A percentile compares a stretch with the other conserved stretches of the same genome.
Evolutionary conservation across 2,797 vertebrate genomes (phyloP).

Genomic region (Phoeniculus purpureus): DNA sequence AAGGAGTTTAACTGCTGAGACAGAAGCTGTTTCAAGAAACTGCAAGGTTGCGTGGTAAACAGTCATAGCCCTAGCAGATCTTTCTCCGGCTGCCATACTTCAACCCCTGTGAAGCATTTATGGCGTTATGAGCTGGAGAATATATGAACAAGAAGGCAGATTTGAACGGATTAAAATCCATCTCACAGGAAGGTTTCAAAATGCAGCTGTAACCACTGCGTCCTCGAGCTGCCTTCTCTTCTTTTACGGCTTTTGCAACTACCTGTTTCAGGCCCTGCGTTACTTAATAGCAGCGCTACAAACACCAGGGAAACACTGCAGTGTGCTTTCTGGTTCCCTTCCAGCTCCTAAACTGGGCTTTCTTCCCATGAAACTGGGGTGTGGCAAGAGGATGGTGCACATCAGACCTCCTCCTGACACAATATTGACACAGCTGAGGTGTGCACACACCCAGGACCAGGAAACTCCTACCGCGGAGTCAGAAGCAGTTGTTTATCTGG

Average conservation of each 20-base stretch:
- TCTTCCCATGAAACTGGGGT: slow-evolving; percentile 33
- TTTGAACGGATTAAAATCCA: neutral
- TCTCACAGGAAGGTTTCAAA: neutral
- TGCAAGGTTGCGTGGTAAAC: neutral
- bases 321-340: neutral
- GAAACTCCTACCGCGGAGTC: neutral
- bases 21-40: neutral
- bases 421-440: slow-evolving; percentile 3
- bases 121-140: neutral
- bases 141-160: neutral
- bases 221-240: neutral
- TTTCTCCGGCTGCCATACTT: neutral
- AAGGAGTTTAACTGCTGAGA: neutral
- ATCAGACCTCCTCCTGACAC: slow-evolving; percentile 36
- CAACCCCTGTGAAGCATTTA: neutral
- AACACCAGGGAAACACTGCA: neutral
- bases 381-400: neutral
- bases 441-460: neutral
- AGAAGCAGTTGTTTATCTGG: slow-evolving; percentile 5
- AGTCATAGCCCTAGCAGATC: neutral
- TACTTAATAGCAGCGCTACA: neutral
- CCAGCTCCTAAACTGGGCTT: slow-evolving; percentile 17
- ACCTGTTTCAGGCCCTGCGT: neutral
- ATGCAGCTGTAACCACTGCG: neutral
- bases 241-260: neutral